These are phyloP conservation scores for Rhea americana DNA, from an alignment of 2,113 vertebrate genomes.

Conservation along the genomic window DNA sequence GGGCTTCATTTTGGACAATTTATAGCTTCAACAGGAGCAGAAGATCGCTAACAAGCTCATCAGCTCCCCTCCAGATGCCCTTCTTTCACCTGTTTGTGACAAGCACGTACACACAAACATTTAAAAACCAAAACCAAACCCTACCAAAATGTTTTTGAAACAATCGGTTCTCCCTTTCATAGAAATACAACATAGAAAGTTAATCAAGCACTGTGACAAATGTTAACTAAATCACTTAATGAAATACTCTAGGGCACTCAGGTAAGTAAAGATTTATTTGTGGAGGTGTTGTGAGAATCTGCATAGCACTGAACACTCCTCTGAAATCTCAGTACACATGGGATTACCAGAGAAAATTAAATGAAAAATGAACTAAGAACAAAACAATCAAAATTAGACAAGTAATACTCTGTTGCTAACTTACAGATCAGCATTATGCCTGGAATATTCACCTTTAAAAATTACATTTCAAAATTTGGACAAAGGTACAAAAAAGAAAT, in stretches of 20 bases:
- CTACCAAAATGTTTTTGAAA: neutral
- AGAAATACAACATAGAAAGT: neutral
- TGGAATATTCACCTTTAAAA: neutral
- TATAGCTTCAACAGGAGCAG: neutral
- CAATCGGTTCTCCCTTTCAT: neutral
- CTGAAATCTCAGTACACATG: neutral
- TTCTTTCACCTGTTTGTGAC: neutral
- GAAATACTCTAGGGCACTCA: neutral
- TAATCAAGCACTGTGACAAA: neutral
- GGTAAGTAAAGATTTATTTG: neutral
- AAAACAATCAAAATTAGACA: neutral
- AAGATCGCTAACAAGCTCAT: neutral
- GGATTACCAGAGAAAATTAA: neutral
- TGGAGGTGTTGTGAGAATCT: neutral
- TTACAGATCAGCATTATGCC: neutral
- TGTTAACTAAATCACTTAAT: neutral
- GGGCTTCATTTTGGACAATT: neutral
- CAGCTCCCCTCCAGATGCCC: neutral
- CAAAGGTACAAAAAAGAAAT: neutral
- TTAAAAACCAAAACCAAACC: neutral
- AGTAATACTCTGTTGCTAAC: neutral
- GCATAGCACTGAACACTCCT: neutral
- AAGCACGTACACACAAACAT: accelerated
- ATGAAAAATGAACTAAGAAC: neutral
- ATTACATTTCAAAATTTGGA: neutral